Evolutionary conservation across 1,140 invertebrate species (phyloP), one percentile per base, ranked within the genome.

Genomic region (Euura lappo): DNA sequence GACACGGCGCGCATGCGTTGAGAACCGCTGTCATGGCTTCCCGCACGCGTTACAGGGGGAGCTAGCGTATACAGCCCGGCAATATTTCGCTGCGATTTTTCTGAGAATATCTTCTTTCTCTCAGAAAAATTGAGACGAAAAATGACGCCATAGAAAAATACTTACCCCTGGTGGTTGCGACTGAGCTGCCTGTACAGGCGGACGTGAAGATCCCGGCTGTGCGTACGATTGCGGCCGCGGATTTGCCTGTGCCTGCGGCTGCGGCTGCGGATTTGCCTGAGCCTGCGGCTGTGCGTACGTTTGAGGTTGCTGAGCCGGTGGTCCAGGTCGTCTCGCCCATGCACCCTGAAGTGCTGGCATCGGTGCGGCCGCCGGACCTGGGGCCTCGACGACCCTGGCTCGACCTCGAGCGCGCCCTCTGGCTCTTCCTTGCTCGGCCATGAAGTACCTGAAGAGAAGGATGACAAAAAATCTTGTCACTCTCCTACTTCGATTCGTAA

Each of bases 281-380:
- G 45, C 68, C n/a, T 65, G 6, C 44, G 11, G 28, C 45, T 6
- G 60, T 7, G 64, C 64, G 28, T 28, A 28, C 28, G 28, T 28
- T 11, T 67, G 69, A 45, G n/a, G 43, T 44, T 45, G 51, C 2
- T 60, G 51, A 46, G 68, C 44, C 47, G 64, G 51, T 66, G 68
- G 64, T 51, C 69, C 69, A 2, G 70, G 65, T 45, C 73, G 69
- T 43, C 69, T 64, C 11, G 45, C 69, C 70, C 60, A 74, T 65
- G 45, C 69, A 43, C 73, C 73, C 45, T 74, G 69, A 1, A 51
- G 68, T 13, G 67, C 11, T 42, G 72, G 42, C 44, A 10, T 67
- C 8, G 45, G 47, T 11, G 3, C 51, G 0, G 3, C 44, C 44
- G 13, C 47, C 13, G 13, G 8, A 13, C 4, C 44, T 47, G 43